phyloP scores from a whole-genome alignment of 2,113 vertebrate genomes.

The Cyprinodon brontotheroides region DNA sequence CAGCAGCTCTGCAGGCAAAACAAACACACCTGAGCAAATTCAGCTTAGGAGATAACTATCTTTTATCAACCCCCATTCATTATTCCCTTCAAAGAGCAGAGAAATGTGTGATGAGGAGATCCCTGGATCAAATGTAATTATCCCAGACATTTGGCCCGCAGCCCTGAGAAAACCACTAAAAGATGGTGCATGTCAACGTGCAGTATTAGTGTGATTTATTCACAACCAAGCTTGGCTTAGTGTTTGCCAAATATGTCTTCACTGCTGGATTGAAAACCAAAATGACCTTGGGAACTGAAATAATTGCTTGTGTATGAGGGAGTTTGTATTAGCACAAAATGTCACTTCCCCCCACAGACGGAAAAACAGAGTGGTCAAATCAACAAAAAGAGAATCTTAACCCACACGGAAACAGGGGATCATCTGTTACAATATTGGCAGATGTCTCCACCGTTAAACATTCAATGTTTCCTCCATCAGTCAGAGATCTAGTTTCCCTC shows the following conservation, averaged over 20 bases:
- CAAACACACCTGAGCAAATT: slow-evolving; percentile 65
- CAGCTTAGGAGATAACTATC: slow-evolving; percentile 37
- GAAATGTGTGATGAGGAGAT: slow-evolving; percentile 43
- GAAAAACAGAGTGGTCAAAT: slow-evolving; percentile 48
- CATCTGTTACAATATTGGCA: slow-evolving; percentile 21
- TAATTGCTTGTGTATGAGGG: slow-evolving; percentile 51
- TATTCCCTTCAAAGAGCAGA: slow-evolving; percentile 9
- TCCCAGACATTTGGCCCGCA: slow-evolving; percentile 45
- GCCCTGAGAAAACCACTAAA: slow-evolving; percentile 49
- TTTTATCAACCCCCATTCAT: slow-evolving; percentile 40
- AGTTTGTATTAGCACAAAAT: slow-evolving; percentile 38
- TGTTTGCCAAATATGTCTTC: slow-evolving; percentile 49
- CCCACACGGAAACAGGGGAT: slow-evolving; percentile 33
- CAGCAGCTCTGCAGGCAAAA: slow-evolving; percentile 39
- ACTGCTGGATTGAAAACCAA: slow-evolving; percentile 35
- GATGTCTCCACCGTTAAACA: slow-evolving; percentile 36
- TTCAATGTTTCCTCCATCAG: slow-evolving; percentile 16
- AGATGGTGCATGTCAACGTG: slow-evolving; percentile 42
- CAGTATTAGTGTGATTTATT: slow-evolving; percentile 60
- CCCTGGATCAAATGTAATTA: slow-evolving; percentile 57
- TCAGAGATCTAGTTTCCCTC: slow-evolving; percentile 13
- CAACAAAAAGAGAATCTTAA: slow-evolving; percentile 32
- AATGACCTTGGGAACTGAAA: slow-evolving; percentile 54
- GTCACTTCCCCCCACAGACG: slow-evolving; percentile 23
- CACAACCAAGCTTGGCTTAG: slow-evolving; percentile 20